phyloP scores from a whole-genome alignment of 2,888 invertebrate species.

The Odontocolon sp. region DNA sequence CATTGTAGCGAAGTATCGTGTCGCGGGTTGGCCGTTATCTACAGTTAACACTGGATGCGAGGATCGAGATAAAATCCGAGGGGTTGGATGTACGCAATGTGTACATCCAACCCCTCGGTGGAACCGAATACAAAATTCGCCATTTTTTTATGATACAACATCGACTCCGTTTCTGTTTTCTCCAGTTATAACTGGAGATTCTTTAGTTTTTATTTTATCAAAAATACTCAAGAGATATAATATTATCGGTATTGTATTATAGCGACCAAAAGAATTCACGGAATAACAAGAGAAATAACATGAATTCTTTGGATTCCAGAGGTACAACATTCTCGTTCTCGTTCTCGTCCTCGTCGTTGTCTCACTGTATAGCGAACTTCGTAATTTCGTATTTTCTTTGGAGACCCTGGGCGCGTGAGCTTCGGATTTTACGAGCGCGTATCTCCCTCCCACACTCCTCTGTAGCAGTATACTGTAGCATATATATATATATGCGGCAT shows the following conservation, averaged over 20 bases:
- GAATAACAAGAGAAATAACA: not conserved
- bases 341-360: conserved; percentile 43
- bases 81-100: conserved; percentile 40
- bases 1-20: conserved; percentile 64
- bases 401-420: conserved; percentile 67
- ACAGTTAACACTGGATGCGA: conserved; percentile 64
- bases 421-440: conserved; percentile 77
- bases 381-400: conserved; percentile 79
- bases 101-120: conserved; percentile 24
- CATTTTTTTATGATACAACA: conserved; percentile 21
- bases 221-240: no score
- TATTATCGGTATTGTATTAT: no score
- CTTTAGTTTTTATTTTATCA: no score
- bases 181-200: no score
- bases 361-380: conserved; percentile 69
- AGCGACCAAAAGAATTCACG: not conserved
- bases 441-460: conserved; percentile 67
- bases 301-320: conserved; percentile 49
- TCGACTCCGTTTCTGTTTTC: conserved; percentile 18
- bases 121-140: conserved; percentile 1
- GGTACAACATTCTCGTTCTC: conserved; percentile 25
- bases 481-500: conserved; percentile 5
- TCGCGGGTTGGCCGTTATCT: conserved; percentile 69
- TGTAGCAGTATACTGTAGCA: conserved; percentile 50
- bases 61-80: conserved; percentile 58